These are phyloP conservation scores for Mesembrinibis cayennensis DNA, from an alignment of 2,113 vertebrate genomes.

Conservation along the genomic window DNA sequence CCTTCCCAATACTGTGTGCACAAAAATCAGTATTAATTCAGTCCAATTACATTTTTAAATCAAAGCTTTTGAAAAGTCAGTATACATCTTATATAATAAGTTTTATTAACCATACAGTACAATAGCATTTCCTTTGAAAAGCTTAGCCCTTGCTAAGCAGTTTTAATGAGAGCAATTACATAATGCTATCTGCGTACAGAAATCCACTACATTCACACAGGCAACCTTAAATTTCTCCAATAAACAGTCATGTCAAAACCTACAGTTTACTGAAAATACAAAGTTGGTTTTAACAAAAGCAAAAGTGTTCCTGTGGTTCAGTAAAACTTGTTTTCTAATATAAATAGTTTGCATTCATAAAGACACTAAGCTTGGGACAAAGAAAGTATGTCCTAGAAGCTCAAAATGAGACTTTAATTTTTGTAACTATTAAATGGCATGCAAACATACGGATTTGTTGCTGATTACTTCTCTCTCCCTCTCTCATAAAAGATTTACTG, in stretches of 20 bases:
- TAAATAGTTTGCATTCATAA: slow-evolving; percentile 1
- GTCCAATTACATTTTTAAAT: not conserved
- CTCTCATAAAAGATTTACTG: not conserved
- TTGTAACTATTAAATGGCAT: slow-evolving; percentile 22
- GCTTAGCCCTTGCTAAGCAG: slow-evolving; percentile 57
- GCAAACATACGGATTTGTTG: slow-evolving; percentile 1
- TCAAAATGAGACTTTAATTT: not conserved
- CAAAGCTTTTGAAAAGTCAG: slow-evolving; percentile 3
- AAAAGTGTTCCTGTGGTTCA: slow-evolving; percentile 11
- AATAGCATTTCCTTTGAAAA: slow-evolving; percentile 64
- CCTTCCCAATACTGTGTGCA: not conserved
- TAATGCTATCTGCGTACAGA: slow-evolving; percentile 54
- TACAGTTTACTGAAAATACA: slow-evolving; percentile 51
- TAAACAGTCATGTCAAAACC: slow-evolving; percentile 26
- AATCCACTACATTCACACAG: slow-evolving; percentile 54
- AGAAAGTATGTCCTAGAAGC: not conserved
- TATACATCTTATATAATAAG: slow-evolving; percentile 10
- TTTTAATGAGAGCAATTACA: slow-evolving; percentile 53
- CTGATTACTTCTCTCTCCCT: not conserved
- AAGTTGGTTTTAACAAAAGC: slow-evolving; percentile 26
- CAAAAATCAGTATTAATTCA: not conserved
- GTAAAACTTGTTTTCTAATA: not conserved
- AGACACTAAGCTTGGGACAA: slow-evolving; percentile 4
- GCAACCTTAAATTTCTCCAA: slow-evolving; percentile 40
- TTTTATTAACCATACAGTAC: slow-evolving; percentile 72